Conservation (phyloP, 64 coral and sea anemone species). For the Dendronephthya gigantea region DNA sequence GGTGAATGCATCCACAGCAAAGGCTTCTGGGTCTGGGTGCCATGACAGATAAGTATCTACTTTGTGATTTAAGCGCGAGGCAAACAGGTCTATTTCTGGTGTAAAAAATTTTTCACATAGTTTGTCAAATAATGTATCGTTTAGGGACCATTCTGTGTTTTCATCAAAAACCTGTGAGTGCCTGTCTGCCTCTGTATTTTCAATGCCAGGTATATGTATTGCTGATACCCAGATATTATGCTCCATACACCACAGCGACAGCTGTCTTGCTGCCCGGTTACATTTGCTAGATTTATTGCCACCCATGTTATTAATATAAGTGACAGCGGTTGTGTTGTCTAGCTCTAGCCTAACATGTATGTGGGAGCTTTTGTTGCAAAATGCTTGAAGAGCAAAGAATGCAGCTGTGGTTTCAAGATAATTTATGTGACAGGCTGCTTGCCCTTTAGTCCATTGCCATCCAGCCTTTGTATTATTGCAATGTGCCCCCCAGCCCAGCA, state of each 20-base stretch:
- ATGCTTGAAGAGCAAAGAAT: not conserved
- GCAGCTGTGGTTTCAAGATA: not conserved
- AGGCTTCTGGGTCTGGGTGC: not conserved
- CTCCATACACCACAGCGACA: not conserved
- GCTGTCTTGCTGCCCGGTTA: not conserved
- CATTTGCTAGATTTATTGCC: not conserved
- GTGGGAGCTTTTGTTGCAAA: not conserved
- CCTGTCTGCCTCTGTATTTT: not conserved
- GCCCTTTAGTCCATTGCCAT: not conserved
- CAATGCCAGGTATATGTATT: not conserved
- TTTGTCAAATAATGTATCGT: not conserved
- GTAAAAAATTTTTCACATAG: not conserved
- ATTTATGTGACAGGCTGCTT: not conserved
- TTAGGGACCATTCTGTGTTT: not conserved
- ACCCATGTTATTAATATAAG: not conserved
- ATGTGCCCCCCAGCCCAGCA: not conserved
- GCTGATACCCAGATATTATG: not conserved
- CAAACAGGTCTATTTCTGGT: not conserved
- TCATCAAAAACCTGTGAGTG: too few relatives aligned
- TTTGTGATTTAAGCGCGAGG: not conserved
- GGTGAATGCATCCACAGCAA: not conserved
- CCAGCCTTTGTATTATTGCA: not conserved
- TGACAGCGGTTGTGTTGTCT: not conserved
- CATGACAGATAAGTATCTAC: not conserved
- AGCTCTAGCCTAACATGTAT: not conserved